Percentiles rank a stretch among this genome's conserved stretches.
Conservation (phyloP, 2,797 vertebrate species). For the Yasuhikotakia modesta region DNA sequence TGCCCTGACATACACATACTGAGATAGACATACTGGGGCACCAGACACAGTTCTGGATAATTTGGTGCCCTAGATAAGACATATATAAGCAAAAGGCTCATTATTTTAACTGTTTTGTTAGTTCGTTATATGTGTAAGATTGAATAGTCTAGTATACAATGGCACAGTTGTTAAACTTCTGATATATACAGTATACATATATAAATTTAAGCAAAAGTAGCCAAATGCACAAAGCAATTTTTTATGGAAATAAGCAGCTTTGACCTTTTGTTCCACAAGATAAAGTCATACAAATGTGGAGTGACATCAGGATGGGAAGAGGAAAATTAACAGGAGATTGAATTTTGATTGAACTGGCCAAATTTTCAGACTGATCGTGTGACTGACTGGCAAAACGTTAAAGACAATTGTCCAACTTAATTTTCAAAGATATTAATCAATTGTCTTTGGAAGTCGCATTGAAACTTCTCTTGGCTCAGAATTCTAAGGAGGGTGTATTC, state of each 20-base stretch:
- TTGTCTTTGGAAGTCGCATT: not conserved
- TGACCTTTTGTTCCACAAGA: not conserved
- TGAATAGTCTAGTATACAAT: too few relatives aligned
- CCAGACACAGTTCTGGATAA: constrained; percentile 5
- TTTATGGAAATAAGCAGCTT: not conserved
- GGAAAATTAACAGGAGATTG: not conserved
- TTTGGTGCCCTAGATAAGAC: constrained; percentile 1
- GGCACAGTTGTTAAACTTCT: too few relatives aligned
- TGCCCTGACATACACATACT: not conserved
- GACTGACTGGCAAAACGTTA: not conserved
- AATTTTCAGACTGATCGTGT: not conserved
- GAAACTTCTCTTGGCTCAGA: not conserved
- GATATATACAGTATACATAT: too few relatives aligned
- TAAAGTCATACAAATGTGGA: not conserved
- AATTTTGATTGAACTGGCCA: not conserved
- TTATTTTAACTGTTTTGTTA: too few relatives aligned
- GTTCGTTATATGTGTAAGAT: too few relatives aligned
- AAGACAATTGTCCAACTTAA: not conserved
- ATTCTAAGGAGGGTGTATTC: not conserved
- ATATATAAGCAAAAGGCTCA: too few relatives aligned
- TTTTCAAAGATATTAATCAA: not conserved
- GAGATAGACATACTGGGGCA: not conserved
- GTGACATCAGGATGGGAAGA: not conserved
- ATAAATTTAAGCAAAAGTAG: too few relatives aligned
- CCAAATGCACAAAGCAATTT: not conserved